Percentiles rank a stretch among this genome's conserved stretches.
Evolutionary conservation across 2,113 vertebrate genomes (phyloP).

Genomic region (Aphyosemion australe): DNA sequence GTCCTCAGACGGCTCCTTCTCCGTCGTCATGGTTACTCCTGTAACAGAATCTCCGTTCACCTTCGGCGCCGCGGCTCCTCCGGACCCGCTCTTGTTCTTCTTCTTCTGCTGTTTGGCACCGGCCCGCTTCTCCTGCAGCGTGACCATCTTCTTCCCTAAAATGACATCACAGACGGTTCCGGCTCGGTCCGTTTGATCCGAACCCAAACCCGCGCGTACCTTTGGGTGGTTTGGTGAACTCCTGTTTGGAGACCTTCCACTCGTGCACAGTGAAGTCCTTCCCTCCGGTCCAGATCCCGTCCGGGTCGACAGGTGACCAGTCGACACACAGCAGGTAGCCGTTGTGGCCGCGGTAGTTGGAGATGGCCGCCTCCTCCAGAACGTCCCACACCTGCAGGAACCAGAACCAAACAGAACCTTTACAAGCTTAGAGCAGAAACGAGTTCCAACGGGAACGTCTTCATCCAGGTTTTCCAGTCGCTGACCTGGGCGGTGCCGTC

Average conservation of each 20-base stretch:
- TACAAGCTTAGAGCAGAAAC: neutral
- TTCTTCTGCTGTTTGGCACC: conserved; percentile 87
- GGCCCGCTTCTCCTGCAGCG: conserved; percentile 61
- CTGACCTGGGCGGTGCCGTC: conserved; percentile 94
- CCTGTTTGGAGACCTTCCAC: conserved; percentile 88
- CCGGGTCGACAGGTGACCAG: conserved; percentile 91
- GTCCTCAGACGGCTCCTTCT: conserved; percentile 65
- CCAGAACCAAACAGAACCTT: neutral
- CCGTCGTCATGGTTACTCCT: conserved; percentile 61
- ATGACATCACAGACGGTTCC: neutral
- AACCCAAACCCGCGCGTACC: conserved; percentile 65
- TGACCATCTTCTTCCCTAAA: conserved; percentile 86
- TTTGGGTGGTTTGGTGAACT: conserved; percentile 88
- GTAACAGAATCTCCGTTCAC: conserved; percentile 65
- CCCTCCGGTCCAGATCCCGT: conserved; percentile 90
- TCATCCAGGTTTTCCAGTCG: neutral
- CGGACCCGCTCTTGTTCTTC: conserved; percentile 82
- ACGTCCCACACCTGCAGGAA: conserved; percentile 90
- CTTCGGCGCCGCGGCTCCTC: conserved; percentile 46
- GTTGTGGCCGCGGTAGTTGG: conserved; percentile 91
- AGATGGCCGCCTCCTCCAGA: conserved; percentile 85
- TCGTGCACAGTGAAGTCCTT: conserved; percentile 94
- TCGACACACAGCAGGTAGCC: conserved; percentile 88
- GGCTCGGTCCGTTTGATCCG: too few relatives aligned
- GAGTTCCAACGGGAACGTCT: too few relatives aligned